Evolutionary conservation across 2,888 invertebrate genomes (phyloP), one percentile per base, ranked within the genome.

Genomic region (Alentia gelatinosa): DNA sequence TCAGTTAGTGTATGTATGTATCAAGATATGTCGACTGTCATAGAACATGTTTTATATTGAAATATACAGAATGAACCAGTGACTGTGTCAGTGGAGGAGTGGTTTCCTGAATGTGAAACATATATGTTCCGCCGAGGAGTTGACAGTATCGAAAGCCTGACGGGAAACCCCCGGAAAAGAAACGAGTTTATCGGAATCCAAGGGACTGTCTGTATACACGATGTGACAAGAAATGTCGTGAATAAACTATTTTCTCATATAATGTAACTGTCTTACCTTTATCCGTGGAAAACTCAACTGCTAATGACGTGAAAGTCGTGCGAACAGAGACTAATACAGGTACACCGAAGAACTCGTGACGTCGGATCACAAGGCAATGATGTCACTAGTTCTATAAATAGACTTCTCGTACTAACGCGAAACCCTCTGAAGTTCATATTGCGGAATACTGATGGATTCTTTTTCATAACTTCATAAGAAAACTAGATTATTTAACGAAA

Each of bases 361-460:
- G 89, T 89, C 33, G 23, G 30, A 63, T 89, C 89, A 89, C 89
- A 89, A 89, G 89, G 63, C 89, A 3, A 35, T 89, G 56, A 89
- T 56, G 89, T 89, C 89, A 89, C 23, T n/a, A 37, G 23, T 15
- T 50, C 89, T 89, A 89, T n/a, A 63, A 86, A 86, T 86, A 86
- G 86, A 79, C 15, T 19, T 79, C 79, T 79, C 79, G 79, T 0
- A 0, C 1, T 5, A 3, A 79, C 79, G 79, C 23, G 42, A 86
- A 42, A 37, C 86, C 30, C 86, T 79, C 39, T 79, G 37, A 79
- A 79, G 23, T 39, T 35, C n/a, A 37, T 4, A 37, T 37, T 35
- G 1, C 35, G 15, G 39, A 1, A 79, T 0, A 19, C 39, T 79
- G 1, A 35, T 15, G 0, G 19, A 39, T 37, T 19, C 15, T 79